These are phyloP conservation scores for Gulo gulo DNA, from an alignment of 2,113 vertebrate genomes.

Conservation along the genomic window DNA sequence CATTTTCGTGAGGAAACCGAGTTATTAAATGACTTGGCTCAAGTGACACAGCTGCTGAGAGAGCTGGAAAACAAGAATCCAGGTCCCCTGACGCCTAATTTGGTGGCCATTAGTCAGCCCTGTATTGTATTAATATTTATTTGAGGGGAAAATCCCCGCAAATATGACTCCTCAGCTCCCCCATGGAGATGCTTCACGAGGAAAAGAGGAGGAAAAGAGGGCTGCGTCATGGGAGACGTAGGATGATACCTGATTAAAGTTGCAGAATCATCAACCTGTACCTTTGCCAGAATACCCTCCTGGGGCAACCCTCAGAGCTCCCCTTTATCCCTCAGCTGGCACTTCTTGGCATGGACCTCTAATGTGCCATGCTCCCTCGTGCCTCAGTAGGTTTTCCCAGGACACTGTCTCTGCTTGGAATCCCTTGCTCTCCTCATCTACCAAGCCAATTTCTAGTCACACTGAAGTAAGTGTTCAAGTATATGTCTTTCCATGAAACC, in stretches of 20 bases:
- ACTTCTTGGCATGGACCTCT: background rate
- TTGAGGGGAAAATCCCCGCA: background rate
- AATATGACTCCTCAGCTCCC: background rate
- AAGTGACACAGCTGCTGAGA: slow-evolving; percentile 17
- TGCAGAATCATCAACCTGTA: background rate
- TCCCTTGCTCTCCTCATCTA: background rate
- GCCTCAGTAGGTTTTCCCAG: background rate
- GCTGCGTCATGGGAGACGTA: background rate
- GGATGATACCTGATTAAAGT: background rate
- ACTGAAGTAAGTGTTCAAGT: background rate
- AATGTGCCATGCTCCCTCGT: background rate
- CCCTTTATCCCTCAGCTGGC: background rate
- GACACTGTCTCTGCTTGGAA: background rate
- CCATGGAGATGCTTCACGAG: background rate
- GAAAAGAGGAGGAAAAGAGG: background rate
- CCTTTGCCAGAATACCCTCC: background rate
- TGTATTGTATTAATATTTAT: slow-evolving; percentile 26
- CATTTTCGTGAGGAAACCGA: slow-evolving; percentile 15
- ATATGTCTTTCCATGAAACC: background rate
- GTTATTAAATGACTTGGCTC: slow-evolving; percentile 26
- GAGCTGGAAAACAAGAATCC: slow-evolving; percentile 21
- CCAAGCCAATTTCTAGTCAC: slow-evolving; percentile 15
- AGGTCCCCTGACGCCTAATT: background rate
- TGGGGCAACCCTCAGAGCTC: background rate
- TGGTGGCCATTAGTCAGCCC: background rate